Conservation (phyloP, 2,888 invertebrate species). For the Diabrotica balteata region DNA sequence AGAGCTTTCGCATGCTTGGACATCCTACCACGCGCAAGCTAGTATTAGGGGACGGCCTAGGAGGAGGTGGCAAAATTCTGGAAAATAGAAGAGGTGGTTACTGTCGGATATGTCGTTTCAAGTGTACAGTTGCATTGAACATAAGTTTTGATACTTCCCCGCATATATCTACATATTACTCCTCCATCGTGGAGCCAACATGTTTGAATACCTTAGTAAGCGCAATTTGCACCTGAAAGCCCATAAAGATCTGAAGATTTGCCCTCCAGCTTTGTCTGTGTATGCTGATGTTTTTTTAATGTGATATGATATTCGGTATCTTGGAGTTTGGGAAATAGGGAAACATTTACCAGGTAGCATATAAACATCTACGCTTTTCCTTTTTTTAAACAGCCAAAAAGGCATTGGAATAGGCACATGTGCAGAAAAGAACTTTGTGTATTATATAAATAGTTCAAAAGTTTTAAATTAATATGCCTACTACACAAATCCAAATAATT, state of each 20-base stretch:
- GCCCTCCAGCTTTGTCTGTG: slow-evolving; percentile 8
- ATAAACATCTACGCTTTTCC: too few relatives aligned
- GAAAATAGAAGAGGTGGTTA: slow-evolving; percentile 49
- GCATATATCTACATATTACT: slow-evolving; percentile 12
- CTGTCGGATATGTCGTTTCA: slow-evolving; percentile 54
- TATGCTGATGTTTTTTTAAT: slow-evolving; percentile 17
- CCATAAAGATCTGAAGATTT: slow-evolving; percentile 16
- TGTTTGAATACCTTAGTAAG: slow-evolving; percentile 10
- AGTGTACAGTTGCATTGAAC: slow-evolving; percentile 45
- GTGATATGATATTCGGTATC: slow-evolving; percentile 11
- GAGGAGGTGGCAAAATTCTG: slow-evolving; percentile 50
- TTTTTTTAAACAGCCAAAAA: too few relatives aligned
- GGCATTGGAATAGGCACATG: too few relatives aligned
- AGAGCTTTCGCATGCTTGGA: slow-evolving; percentile 29
- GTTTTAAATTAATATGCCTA: too few relatives aligned
- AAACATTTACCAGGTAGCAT: not conserved
- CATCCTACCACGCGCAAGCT: slow-evolving; percentile 29
- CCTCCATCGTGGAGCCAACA: slow-evolving; percentile 10
- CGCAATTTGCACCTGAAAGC: slow-evolving; percentile 17
- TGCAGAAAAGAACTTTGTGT: too few relatives aligned
- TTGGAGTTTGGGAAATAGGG: slow-evolving; percentile 8
- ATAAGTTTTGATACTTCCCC: slow-evolving; percentile 13
- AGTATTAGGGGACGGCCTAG: slow-evolving; percentile 44
- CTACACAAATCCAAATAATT: too few relatives aligned
- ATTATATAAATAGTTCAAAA: too few relatives aligned